Base-by-base conservation (phyloP, 2,888 invertebrate genomes). In the Isotomurus palustris region DNA sequence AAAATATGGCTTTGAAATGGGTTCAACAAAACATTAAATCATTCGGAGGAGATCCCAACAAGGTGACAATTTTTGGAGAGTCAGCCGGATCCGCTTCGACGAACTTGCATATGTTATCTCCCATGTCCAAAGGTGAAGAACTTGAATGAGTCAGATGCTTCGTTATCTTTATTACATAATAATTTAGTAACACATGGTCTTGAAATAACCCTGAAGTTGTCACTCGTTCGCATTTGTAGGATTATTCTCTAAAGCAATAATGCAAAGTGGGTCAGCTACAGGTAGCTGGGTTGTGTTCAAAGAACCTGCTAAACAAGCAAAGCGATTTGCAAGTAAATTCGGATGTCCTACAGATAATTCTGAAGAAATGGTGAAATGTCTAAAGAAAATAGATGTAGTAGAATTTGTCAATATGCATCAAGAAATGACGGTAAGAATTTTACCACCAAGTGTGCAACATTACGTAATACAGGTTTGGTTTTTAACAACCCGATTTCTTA, bases 281-380 rank as follows among this genome's bases (percentile, higher is more conserved):
- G 60, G 58, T 24, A 53, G 60, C 24, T 68, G 64, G 64, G 58
- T 58, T 2, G 24, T 67, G 8, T 60, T 57, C 43, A 52, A 49
- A 27, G 63, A 64, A 2, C 64, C 64, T 6, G 58, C 56, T 29
- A 53, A 64, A 21, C 68, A 68, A 40, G 62, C 62, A 1, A 54
- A 54, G 27, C 38, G 59, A 22, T 66, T 60, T 50, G 65, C 68
- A 19, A 50, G 43, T 12, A 68, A 66, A 58, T 66, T 68, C 32
- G 59, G 61, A 35, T 67, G 67, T 36, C 50, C 58, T 10, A 40
- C n/a, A 14, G 50, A 52, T 1, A 51, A 62, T 17, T 48, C 63
- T 1, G 38, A 58, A 27, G 60, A 63, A 49, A 64, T 64, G 67
- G 56, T 58, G 1, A 50, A 55, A 14, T 67, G 67, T 47, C 27